Conservation (phyloP, 2,888 invertebrate genomes). For the Hirtodrosophila trivittata region DNA sequence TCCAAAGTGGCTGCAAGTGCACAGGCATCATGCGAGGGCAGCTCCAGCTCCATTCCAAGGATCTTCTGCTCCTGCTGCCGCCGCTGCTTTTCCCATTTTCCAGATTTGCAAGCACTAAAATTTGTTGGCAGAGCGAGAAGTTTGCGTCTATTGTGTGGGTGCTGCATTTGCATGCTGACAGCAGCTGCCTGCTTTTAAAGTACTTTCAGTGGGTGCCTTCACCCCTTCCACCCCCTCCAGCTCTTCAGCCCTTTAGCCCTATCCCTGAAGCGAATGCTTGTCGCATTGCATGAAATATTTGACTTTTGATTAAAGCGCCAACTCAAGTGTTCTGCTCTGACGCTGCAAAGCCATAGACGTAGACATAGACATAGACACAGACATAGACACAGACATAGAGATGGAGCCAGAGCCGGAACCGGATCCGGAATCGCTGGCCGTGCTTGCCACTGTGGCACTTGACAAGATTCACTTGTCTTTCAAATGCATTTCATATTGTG, state of each 20-base stretch:
- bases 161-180: conserved; percentile 77
- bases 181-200: conserved; percentile 72
- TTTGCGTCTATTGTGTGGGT: conserved; percentile 59
- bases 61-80: conserved; percentile 7
- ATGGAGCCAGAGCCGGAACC: conserved; percentile 8
- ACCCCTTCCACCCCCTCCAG: not conserved
- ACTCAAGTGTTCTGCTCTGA: conserved; percentile 72
- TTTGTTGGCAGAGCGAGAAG: conserved; percentile 42
- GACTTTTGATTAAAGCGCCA: conserved; percentile 80
- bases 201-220: conserved; percentile 26
- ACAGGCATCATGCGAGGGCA: conserved; percentile 49
- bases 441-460: conserved; percentile 65
- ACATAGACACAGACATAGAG: conserved; percentile 5
- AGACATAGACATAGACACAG: conserved; percentile 5
- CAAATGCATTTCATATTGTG: conserved; percentile 80
- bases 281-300: conserved; percentile 77
- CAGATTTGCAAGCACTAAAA: conserved; percentile 35
- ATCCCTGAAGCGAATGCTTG: conserved; percentile 29
- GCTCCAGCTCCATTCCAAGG: conserved; percentile 24
- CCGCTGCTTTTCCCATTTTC: not conserved
- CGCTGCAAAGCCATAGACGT: conserved; percentile 21
- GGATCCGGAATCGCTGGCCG: conserved; percentile 8
- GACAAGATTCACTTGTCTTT: conserved; percentile 79
- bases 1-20: conserved; percentile 71
- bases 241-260: not conserved